These are phyloP conservation scores for Galago senegalensis DNA, from an alignment of 2,797 vertebrate genomes.

Conservation along the genomic window DNA sequence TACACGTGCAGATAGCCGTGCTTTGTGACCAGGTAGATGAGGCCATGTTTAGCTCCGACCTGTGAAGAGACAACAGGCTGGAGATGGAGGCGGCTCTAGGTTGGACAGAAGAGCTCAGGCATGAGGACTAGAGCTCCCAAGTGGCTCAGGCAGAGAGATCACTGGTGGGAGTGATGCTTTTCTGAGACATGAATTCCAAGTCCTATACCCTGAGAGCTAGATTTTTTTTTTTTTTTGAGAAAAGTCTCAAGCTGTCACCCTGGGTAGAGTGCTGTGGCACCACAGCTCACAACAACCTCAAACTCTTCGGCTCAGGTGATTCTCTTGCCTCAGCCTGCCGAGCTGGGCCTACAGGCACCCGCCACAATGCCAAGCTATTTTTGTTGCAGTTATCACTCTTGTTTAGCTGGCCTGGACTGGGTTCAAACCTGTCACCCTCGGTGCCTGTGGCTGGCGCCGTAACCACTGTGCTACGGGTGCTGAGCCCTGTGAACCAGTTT, in stretches of 20 bases:
- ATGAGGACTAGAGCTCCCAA: neutral
- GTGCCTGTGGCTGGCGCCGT: too few relatives aligned
- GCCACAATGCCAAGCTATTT: too few relatives aligned
- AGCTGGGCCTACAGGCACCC: too few relatives aligned
- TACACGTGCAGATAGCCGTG: constrained; percentile 98
- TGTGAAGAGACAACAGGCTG: constrained; percentile 80
- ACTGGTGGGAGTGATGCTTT: neutral
- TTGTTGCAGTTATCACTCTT: too few relatives aligned
- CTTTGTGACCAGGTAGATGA: constrained; percentile 97
- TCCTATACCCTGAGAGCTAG: neutral
- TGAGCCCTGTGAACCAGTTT: neutral
- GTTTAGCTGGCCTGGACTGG: too few relatives aligned
- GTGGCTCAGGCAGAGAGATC: neutral
- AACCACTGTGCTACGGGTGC: too few relatives aligned
- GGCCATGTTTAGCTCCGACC: constrained; percentile 95
- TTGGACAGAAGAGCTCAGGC: neutral
- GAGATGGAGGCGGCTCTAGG: neutral
- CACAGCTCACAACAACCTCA: too few relatives aligned
- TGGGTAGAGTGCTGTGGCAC: too few relatives aligned
- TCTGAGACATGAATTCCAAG: neutral
- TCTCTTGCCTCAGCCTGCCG: too few relatives aligned
- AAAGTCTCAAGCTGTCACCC: too few relatives aligned
- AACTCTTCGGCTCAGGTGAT: too few relatives aligned
- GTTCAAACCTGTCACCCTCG: too few relatives aligned
- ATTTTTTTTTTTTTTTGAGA: neutral